Conservation (phyloP, 2,888 invertebrate genomes). For the Orthosia gracilis region DNA sequence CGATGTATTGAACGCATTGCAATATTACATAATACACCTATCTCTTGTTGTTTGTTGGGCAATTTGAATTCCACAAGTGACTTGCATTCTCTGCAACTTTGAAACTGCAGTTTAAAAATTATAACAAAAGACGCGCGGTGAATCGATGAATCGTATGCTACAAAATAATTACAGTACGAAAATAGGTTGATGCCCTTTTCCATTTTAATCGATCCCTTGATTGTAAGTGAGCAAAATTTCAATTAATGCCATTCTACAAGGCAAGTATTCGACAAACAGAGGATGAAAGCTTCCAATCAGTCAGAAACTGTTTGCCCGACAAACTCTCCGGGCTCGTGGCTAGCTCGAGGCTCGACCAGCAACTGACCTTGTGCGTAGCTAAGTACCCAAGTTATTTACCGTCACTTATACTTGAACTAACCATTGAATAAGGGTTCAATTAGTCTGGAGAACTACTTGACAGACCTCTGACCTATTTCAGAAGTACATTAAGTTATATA, state of each 20-base stretch:
- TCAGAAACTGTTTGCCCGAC: constrained; percentile 73
- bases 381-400: constrained; percentile 67
- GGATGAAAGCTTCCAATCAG: constrained; percentile 73
- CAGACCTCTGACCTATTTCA: constrained; percentile 53
- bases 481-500: constrained; percentile 43
- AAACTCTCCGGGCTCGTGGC: constrained; percentile 59
- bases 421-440: constrained; percentile 61
- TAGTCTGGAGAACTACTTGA: constrained; percentile 60
- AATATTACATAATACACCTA: neutral
- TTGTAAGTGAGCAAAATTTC: constrained; percentile 65
- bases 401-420: constrained; percentile 71
- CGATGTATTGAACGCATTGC: neutral
- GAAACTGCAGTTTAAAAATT: neutral
- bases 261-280: constrained; percentile 70
- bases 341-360: constrained; percentile 37
- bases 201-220: constrained; percentile 32
- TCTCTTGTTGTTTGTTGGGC: neutral
- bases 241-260: constrained; percentile 64
- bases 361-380: constrained; percentile 59
- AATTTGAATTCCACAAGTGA: neutral
- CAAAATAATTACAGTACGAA: neutral
- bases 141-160: neutral
- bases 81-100: neutral
- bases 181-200: neutral
- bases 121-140: neutral